These are phyloP conservation scores for Empidonax alnorum DNA, from an alignment of 2,113 vertebrate species.

Conservation along the genomic window DNA sequence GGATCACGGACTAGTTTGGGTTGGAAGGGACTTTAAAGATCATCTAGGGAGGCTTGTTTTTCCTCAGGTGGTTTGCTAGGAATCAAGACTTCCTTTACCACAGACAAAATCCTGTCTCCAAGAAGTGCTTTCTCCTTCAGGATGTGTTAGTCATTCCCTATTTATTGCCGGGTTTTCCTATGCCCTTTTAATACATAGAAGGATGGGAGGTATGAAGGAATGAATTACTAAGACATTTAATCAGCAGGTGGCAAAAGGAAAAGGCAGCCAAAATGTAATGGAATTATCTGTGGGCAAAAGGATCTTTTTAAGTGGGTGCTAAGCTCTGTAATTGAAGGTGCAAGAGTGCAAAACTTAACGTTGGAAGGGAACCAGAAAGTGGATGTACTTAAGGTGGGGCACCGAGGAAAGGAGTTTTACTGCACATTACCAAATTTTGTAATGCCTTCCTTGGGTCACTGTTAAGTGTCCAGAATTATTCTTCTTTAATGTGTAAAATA, in stretches of 20 bases:
- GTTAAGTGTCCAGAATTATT: slow-evolving; percentile 20
- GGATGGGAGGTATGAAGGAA: not conserved
- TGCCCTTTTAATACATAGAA: not conserved
- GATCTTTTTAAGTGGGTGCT: not conserved
- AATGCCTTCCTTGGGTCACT: slow-evolving; percentile 14
- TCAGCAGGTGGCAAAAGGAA: not conserved
- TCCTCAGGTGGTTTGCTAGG: not conserved
- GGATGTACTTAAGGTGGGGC: not conserved
- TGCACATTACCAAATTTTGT: slow-evolving; percentile 19
- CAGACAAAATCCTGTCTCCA: not conserved
- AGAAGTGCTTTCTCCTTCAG: not conserved
- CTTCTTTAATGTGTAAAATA: slow-evolving; percentile 39
- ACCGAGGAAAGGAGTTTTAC: not conserved
- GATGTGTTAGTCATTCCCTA: not conserved
- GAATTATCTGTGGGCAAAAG: not conserved
- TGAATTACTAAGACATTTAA: not conserved
- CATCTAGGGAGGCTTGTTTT: not conserved
- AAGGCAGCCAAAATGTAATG: not conserved
- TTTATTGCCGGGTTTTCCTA: not conserved
- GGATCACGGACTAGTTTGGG: not conserved
- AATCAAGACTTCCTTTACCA: not conserved
- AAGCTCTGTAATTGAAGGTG: not conserved
- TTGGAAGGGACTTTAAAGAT: not conserved
- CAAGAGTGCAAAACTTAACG: not conserved
- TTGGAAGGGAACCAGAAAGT: not conserved